Evolutionary conservation across 1,140 invertebrate species (phyloP), one percentile per base, ranked within the genome.

Genomic region (Drosophila littoralis): DNA sequence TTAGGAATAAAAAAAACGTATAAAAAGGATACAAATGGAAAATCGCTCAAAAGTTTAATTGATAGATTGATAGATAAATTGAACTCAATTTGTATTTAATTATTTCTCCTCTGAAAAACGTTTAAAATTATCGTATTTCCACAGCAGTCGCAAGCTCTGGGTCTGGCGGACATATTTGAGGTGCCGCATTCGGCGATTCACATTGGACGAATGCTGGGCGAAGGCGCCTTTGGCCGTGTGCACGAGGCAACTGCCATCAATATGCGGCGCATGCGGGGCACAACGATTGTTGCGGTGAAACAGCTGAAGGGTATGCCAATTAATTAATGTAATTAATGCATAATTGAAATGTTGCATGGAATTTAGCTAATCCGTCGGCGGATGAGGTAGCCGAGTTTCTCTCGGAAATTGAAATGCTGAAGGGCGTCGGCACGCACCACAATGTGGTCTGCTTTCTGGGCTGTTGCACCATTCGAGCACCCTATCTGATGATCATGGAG

Each of bases 361-460:
- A 12, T 57, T n/a, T n/a, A 91, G 90, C 74, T 6, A 91, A 91
- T 80, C 93, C 94, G 1, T 91, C 93, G 7, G 78, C 92, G 1
- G 95, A 96, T 77, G 94, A 95, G 72, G 92, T 94, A 3, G 93
- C 94, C 13, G 95, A 96, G 75, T 95, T 97, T 78, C 91, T 97
- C 6, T 93, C 94, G 1, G 97, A 98, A 93, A 96, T 98, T 7
- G 93, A 94, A 17, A 96, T 97, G 92, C 94, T 97, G 92, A 97
- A 97, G 91, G 94, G 94, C 35, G 95, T 97, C 2, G 96, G 96
- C 1, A 92, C 93, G 0, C 97, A 98, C 92, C 94, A 94, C 10
- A 96, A 98, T 91, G 94, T 98, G 28, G 96, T 98, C 5, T 94
- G 94, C 50, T 93, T 98, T 48, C 90, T 97, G 2, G 97, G 95